These are phyloP conservation scores for Ectemnius cavifrons DNA, from an alignment of 2,888 invertebrate genomes.

Conservation along the genomic window DNA sequence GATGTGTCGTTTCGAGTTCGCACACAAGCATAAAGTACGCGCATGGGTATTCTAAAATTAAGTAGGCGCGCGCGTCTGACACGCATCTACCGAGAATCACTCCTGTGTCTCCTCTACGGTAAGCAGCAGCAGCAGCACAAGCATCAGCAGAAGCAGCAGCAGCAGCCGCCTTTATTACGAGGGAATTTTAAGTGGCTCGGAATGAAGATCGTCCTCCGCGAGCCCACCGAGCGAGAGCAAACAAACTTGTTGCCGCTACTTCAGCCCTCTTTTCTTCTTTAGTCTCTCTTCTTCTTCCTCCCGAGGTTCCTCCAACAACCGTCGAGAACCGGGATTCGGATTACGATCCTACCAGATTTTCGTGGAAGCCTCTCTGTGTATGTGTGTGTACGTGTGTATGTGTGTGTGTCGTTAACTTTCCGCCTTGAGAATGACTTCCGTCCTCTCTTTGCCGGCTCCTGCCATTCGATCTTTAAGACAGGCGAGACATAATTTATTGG, in stretches of 20 bases:
- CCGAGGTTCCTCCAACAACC: not conserved
- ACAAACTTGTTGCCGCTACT: not conserved
- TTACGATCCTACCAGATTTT: not conserved
- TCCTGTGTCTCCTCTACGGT: slow-evolving; percentile 29
- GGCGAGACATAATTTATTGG: too few relatives aligned
- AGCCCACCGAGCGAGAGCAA: slow-evolving; percentile 9
- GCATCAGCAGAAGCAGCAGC: not conserved
- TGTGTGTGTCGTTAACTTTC: not conserved
- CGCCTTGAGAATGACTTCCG: not conserved
- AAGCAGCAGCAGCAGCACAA: slow-evolving; percentile 7
- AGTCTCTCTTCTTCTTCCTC: not conserved
- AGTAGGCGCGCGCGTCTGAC: slow-evolving; percentile 44
- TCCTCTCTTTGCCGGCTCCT: not conserved
- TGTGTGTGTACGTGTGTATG: not conserved
- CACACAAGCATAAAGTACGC: slow-evolving; percentile 24
- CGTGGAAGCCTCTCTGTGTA: not conserved
- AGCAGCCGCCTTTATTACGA: slow-evolving; percentile 28
- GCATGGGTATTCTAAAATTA: slow-evolving; percentile 54
- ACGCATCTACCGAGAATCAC: slow-evolving; percentile 55
- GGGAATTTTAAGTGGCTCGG: slow-evolving; percentile 16
- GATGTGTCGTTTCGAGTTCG: not conserved
- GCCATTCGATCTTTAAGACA: not conserved
- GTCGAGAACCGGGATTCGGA: not conserved
- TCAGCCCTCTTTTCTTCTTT: not conserved
- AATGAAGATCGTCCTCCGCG: slow-evolving; percentile 20